These are phyloP conservation scores for Drosophila falleni DNA, from an alignment of 2,888 invertebrate species.

Conservation along the genomic window DNA sequence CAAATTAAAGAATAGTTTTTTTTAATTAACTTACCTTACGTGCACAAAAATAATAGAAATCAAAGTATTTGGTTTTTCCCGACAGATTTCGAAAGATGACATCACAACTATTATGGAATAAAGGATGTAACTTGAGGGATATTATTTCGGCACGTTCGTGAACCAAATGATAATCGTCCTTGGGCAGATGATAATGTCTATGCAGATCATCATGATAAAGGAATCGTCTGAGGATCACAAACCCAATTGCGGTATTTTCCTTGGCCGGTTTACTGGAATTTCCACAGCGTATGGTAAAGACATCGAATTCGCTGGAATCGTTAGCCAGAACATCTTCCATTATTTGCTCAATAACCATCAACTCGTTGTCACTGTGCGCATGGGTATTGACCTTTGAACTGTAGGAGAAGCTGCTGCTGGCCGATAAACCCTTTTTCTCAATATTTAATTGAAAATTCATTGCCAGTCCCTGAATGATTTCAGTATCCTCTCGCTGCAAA, in stretches of 20 bases:
- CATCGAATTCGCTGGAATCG: slow-evolving; percentile 50
- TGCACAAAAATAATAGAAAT: slow-evolving; percentile 65
- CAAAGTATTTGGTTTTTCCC: slow-evolving; percentile 61
- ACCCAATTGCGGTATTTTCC: slow-evolving; percentile 74
- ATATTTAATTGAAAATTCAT: background rate
- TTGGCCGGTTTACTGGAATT: slow-evolving; percentile 58
- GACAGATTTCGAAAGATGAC: slow-evolving; percentile 72
- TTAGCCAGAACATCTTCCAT: slow-evolving; percentile 70
- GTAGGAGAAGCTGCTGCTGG: slow-evolving; percentile 37
- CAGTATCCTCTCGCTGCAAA: slow-evolving; percentile 33
- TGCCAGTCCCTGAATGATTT: slow-evolving; percentile 20
- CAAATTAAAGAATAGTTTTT: background rate
- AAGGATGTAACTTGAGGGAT: slow-evolving; percentile 74
- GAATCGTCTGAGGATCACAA: slow-evolving; percentile 68
- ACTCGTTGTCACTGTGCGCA: slow-evolving; percentile 36
- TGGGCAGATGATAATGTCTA: slow-evolving; percentile 59
- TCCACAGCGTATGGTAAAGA: slow-evolving; percentile 79
- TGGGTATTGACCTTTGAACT: slow-evolving; percentile 39
- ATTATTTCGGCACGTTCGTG: slow-evolving; percentile 67
- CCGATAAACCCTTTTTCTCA: background rate
- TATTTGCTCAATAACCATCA: slow-evolving; percentile 48
- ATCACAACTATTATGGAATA: slow-evolving; percentile 69
- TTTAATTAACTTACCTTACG: slow-evolving; percentile 33
- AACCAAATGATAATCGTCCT: slow-evolving; percentile 39
- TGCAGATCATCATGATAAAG: slow-evolving; percentile 37